phyloP scores from a whole-genome alignment of 2,797 vertebrate species.

The Cyprinella venusta region DNA sequence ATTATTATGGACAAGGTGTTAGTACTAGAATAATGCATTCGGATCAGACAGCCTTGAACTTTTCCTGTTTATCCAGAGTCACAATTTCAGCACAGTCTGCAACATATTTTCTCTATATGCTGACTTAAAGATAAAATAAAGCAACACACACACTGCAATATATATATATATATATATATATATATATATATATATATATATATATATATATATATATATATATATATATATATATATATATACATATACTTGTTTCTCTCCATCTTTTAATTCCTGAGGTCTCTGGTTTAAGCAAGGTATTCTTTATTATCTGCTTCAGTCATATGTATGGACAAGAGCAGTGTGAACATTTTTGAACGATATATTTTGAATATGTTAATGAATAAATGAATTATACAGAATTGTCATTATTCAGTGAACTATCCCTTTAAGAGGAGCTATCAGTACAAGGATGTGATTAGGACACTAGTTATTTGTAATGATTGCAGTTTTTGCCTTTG shows the following conservation, averaged over 20 bases:
- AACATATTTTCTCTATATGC: not conserved
- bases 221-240: no score
- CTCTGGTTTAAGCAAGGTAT: not conserved
- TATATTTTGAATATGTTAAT: not conserved
- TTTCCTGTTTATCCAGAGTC: not conserved
- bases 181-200: no score
- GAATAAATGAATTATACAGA: not conserved
- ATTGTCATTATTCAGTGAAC: not conserved
- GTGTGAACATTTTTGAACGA: not conserved
- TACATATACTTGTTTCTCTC: no score
- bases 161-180: no score
- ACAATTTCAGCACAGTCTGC: conserved; percentile 7
- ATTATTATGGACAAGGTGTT: conserved; percentile 16
- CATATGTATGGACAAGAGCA: not conserved
- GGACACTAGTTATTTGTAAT: not conserved
- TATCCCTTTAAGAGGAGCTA: not conserved
- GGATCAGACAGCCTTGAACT: conserved; percentile 18
- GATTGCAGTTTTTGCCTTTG: not conserved
- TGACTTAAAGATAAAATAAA: not conserved
- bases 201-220: no score
- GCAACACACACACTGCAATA: not conserved
- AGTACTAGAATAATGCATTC: conserved; percentile 24
- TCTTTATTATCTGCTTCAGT: not conserved
- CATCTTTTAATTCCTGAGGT: not conserved
- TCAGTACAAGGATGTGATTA: conserved; percentile 3